Evolutionary conservation across 2,888 invertebrate genomes (phyloP).

Genomic region (Loripinus fragilis): DNA sequence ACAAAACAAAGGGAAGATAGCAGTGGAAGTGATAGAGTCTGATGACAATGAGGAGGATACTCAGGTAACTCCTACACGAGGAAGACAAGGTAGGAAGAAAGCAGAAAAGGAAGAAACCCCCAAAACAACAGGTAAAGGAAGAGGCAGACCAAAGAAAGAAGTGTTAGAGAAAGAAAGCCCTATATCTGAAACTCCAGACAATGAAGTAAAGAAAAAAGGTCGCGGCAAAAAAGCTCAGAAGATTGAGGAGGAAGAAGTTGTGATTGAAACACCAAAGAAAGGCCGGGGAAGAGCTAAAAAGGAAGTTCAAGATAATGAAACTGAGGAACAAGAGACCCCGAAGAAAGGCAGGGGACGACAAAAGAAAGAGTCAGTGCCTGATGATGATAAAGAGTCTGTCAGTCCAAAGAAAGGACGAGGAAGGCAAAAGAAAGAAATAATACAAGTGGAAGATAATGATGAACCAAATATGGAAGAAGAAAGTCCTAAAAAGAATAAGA

Average conservation of each 20-base stretch:
- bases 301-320: conserved; percentile 31
- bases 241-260: background rate
- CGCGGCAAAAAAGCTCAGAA: background rate
- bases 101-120: background rate
- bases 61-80: background rate
- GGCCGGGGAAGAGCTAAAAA: conserved; percentile 61
- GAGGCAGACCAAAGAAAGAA: conserved; percentile 62
- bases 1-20: conserved; percentile 37
- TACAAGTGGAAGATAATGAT: conserved; percentile 37
- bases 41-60: conserved; percentile 19
- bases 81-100: no score
- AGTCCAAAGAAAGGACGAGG: conserved; percentile 47
- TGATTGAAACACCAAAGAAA: conserved; percentile 22
- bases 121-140: conserved; percentile 31
- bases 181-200: background rate
- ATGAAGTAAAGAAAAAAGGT: conserved; percentile 36
- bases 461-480: conserved; percentile 43
- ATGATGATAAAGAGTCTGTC: conserved; percentile 35
- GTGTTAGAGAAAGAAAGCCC: conserved; percentile 37
- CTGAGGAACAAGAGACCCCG: conserved; percentile 34
- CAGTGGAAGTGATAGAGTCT: conserved; percentile 30
- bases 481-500: conserved; percentile 32
- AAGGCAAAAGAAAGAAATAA: conserved; percentile 25
- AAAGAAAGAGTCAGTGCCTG: conserved; percentile 33
- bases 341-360: conserved; percentile 49